Evolutionary conservation across 2,888 invertebrate genomes (phyloP).

Genomic region (Mesopsocus fuscifrons): DNA sequence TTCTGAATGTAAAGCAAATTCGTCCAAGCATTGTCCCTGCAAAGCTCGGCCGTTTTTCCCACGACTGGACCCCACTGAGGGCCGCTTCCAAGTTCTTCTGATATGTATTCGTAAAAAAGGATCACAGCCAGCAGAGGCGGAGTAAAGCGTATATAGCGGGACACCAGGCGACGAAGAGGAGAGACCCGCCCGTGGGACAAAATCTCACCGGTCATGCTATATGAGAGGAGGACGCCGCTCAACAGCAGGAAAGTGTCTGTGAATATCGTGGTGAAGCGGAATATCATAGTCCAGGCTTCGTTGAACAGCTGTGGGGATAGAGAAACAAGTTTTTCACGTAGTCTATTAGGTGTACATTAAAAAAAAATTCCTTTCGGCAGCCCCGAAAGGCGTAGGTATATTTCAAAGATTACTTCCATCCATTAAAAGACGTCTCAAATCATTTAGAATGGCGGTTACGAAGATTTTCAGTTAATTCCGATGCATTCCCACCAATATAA

Average conservation of each 20-base stretch:
- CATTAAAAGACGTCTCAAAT: no score
- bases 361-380: no score
- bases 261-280: slow-evolving; percentile 42
- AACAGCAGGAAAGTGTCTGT: slow-evolving; percentile 46
- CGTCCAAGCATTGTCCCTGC: slow-evolving; percentile 46
- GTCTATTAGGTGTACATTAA: no score
- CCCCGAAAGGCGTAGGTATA: no score
- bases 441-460: no score
- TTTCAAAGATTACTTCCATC: no score
- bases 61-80: slow-evolving; percentile 47
- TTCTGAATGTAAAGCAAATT: slow-evolving; percentile 48
- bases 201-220: slow-evolving; percentile 35
- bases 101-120: slow-evolving; percentile 44
- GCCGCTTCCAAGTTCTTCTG: slow-evolving; percentile 41
- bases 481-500: no score
- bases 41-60: slow-evolving; percentile 40
- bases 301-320: slow-evolving; percentile 30
- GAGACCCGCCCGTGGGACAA: slow-evolving; percentile 32
- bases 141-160: slow-evolving; percentile 39
- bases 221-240: slow-evolving; percentile 43
- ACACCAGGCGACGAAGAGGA: slow-evolving; percentile 34
- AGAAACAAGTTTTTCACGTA: no score
- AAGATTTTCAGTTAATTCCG: no score
- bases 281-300: slow-evolving; percentile 37
- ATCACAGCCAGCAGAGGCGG: slow-evolving; percentile 41